Conservation (phyloP, 2,888 invertebrate genomes). For the Himalopsyche tibetana region DNA sequence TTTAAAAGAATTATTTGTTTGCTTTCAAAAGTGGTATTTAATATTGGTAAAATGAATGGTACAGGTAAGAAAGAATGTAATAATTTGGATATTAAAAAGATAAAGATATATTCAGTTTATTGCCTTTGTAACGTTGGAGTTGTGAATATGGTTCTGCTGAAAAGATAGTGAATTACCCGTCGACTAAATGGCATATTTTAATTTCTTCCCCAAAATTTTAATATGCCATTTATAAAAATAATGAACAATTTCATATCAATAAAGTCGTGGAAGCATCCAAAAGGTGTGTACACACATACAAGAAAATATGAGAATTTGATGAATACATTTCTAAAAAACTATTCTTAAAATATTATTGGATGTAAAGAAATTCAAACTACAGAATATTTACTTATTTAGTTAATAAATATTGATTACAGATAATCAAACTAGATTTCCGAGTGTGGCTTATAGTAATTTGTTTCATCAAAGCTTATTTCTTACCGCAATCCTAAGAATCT, state of each 20-base stretch:
- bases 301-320: slow-evolving; percentile 58
- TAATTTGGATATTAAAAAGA: neutral
- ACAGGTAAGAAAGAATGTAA: neutral
- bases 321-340: slow-evolving; percentile 59
- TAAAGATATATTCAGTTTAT: slow-evolving; percentile 43
- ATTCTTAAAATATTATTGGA: slow-evolving; percentile 59
- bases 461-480: slow-evolving; percentile 60
- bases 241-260: slow-evolving; percentile 56
- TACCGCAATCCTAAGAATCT: slow-evolving; percentile 63
- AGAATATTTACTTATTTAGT: slow-evolving; percentile 49
- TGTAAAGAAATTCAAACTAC: slow-evolving; percentile 64
- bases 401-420: slow-evolving; percentile 60
- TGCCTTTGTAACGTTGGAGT: slow-evolving; percentile 66
- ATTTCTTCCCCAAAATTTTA: slow-evolving; percentile 77
- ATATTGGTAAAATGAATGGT: slow-evolving; percentile 6
- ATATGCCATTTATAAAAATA: slow-evolving; percentile 70
- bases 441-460: slow-evolving; percentile 61
- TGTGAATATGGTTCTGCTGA: slow-evolving; percentile 60
- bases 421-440: slow-evolving; percentile 57
- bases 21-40: slow-evolving; percentile 7
- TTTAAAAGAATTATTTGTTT: slow-evolving; percentile 31
- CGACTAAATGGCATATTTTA: slow-evolving; percentile 69
- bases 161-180: neutral
- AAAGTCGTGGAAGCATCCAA: slow-evolving; percentile 63
- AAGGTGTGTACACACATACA: slow-evolving; percentile 60